Conservation (phyloP, 2,888 invertebrate genomes). For the Zele albiditarsus region DNA sequence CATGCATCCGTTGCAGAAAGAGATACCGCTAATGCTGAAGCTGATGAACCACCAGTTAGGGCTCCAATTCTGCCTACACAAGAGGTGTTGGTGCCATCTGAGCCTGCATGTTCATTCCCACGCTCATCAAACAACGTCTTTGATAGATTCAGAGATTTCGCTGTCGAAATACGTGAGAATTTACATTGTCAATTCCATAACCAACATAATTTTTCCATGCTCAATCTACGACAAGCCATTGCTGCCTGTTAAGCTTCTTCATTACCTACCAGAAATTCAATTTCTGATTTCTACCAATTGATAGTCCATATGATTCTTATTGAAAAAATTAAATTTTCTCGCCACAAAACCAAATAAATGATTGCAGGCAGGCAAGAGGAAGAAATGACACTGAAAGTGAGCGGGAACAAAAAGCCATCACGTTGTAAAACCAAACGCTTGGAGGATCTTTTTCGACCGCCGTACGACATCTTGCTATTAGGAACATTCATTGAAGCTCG, state of each 20-base stretch:
- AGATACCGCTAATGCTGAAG: conserved; percentile 50
- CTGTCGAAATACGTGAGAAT: conserved; percentile 68
- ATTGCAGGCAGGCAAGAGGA: conserved; percentile 69
- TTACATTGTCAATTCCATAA: neutral
- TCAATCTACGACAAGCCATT: too few relatives aligned
- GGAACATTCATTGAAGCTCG: conserved; percentile 78
- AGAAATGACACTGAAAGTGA: conserved; percentile 67
- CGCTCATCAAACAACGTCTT: conserved; percentile 66
- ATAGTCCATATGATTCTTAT: too few relatives aligned
- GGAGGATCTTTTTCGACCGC: conserved; percentile 81
- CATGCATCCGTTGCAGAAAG: conserved; percentile 51
- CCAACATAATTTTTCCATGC: too few relatives aligned
- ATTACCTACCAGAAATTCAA: too few relatives aligned
- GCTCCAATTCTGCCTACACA: conserved; percentile 69
- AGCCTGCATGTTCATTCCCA: conserved; percentile 64
- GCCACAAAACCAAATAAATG: too few relatives aligned
- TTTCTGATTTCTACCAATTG: too few relatives aligned
- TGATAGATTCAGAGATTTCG: conserved; percentile 69
- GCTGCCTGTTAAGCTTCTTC: too few relatives aligned
- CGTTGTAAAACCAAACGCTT: conserved; percentile 74
- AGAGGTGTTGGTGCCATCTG: conserved; percentile 67
- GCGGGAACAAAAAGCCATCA: conserved; percentile 60
- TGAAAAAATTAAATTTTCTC: too few relatives aligned
- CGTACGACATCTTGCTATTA: conserved; percentile 78
- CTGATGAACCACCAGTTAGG: conserved; percentile 61